Evolutionary conservation across 2,888 invertebrate genomes (phyloP).

Genomic region (Chironomus tentans): DNA sequence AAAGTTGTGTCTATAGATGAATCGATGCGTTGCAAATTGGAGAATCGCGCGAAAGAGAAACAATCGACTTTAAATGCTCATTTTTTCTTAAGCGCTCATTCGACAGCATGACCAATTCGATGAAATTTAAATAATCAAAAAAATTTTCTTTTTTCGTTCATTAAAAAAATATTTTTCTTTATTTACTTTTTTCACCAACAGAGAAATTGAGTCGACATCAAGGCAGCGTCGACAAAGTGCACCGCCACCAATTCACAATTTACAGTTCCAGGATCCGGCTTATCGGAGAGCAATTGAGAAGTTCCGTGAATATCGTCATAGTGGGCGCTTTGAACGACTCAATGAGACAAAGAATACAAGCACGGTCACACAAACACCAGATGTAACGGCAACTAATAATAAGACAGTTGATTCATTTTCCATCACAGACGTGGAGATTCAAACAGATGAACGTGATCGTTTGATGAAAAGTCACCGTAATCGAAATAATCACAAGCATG

Average conservation of each 20-base stretch:
- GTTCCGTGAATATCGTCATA: conserved; percentile 32
- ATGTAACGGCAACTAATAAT: neutral
- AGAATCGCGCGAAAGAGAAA: neutral
- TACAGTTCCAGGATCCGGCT: conserved; percentile 30
- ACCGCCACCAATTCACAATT: conserved; percentile 26
- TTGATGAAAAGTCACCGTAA: neutral
- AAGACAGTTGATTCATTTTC: neutral
- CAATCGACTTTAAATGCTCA: neutral
- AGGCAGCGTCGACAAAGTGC: conserved; percentile 32
- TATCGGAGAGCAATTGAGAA: conserved; percentile 32
- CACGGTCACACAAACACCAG: neutral
- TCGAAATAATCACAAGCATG: neutral
- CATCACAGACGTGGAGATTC: conserved; percentile 10
- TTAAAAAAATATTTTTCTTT: neutral
- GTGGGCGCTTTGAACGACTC: conserved; percentile 17
- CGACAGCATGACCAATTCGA: neutral
- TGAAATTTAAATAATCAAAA: neutral
- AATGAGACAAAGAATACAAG: conserved; percentile 15
- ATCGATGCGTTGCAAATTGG: neutral
- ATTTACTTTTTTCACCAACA: conserved; percentile 17
- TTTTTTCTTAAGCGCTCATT: neutral
- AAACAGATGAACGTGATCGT: neutral
- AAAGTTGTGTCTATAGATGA: neutral
- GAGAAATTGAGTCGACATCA: conserved; percentile 31
- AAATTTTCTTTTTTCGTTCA: neutral